Base-by-base conservation (phyloP, 2,888 invertebrate genomes). In the Epirrita christyi region DNA sequence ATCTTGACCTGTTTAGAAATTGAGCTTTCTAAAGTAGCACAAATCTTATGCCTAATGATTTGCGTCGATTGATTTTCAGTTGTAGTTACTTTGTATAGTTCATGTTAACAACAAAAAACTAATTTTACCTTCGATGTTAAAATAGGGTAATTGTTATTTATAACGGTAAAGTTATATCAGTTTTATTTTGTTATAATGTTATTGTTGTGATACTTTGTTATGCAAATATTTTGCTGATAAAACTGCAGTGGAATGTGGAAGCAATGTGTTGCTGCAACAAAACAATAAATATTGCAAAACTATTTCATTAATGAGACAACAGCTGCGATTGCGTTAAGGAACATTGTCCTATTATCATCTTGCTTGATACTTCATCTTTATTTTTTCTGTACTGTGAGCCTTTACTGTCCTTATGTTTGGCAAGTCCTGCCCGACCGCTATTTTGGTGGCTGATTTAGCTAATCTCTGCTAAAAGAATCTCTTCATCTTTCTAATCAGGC, bases 211-310 rank as follows among this genome's bases (percentile, higher is more conserved):
- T 69, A 70, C 70, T 69, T 66, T 73, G 77, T 74, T 79, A 78
- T 78, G 79, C 77, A 81, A 84, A 85, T 83, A 83, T 83, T 82
- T 75, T 76, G 81, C 76, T 78, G 81, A 85, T 85, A 84, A 85
- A 81, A 78, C 71, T 61, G 64, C 72, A 78, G 75, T 66, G 87
- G 88, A 79, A 90, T 89, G 89, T 90, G 86, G 88, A 89, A 89
- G 85, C 81, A 71, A 80, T 64, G 50, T 70, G n/a, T n/a, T n/a
- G 47, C 44, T 51, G 53, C 67, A 77, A 77, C 75, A 78, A 63
- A 72, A 76, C 67, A 83, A 83, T 76, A 81, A 81, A 80, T 78
- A 80, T 79, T 83, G 81, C 77, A 81, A 80, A 83, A 83, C 66
- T 62, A 75, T 76, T 76, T 46, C 60, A 63, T 61, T 59, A 66